Percentiles rank a stretch among this genome's conserved stretches.
Evolutionary conservation across 2,113 vertebrate species (phyloP).

Genomic region (Eptesicus fuscus): DNA sequence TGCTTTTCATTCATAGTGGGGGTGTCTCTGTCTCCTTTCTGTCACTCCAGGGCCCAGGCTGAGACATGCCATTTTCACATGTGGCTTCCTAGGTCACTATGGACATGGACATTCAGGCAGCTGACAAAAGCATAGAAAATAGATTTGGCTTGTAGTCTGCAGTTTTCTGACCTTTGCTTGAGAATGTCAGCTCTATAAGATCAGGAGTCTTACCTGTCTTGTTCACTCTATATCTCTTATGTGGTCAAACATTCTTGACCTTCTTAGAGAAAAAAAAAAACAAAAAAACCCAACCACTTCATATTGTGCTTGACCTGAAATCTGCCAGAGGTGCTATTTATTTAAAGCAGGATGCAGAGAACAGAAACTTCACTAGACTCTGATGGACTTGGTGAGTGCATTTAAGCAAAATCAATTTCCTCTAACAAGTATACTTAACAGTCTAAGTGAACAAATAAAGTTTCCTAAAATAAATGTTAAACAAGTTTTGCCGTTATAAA

Average conservation of each 20-base stretch:
- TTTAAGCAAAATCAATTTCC: constrained; percentile 34
- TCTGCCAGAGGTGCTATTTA: not conserved
- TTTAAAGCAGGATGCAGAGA: not conserved
- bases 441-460: not conserved
- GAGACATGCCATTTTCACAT: not conserved
- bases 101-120: not conserved
- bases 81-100: not conserved
- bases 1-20: not conserved
- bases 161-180: not conserved
- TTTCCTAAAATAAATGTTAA: constrained; percentile 45
- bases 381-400: not conserved
- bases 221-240: not conserved
- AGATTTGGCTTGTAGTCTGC: not conserved
- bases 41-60: not conserved
- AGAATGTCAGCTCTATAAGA: not conserved
- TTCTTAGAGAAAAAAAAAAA: not conserved
- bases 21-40: not conserved
- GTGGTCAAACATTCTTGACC: not conserved
- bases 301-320: not conserved
- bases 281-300: not conserved
- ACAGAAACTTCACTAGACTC: not conserved
- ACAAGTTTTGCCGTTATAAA: not conserved
- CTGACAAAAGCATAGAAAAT: not conserved
- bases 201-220: not conserved
- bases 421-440: constrained; percentile 35